Conservation (phyloP, 2,797 vertebrate species). For the Peromyscus melanophrys region DNA sequence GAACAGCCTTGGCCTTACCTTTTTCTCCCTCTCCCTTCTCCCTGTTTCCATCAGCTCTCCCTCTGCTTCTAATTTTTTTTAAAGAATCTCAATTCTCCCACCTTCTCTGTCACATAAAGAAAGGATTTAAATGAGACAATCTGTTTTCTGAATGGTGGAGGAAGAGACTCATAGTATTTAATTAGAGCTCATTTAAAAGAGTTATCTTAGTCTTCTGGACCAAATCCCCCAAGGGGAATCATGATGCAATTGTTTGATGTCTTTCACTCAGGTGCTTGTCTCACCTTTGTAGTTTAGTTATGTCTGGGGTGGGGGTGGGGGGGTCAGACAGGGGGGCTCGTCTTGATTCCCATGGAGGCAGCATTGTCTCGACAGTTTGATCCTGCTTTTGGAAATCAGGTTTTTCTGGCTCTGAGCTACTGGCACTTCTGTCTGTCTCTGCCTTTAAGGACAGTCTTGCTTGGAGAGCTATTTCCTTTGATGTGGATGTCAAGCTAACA, state of each 20-base stretch:
- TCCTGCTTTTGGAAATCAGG: conserved; percentile 73
- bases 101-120: conserved; percentile 37
- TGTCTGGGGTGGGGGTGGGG: conserved; percentile 42
- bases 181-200: conserved; percentile 77
- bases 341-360: conserved; percentile 65
- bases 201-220: conserved; percentile 69
- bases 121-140: conserved; percentile 52
- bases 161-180: conserved; percentile 56
- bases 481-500: conserved; percentile 70
- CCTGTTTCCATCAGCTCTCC: neutral
- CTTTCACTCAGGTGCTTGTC: conserved; percentile 60
- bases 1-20: neutral
- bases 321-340: conserved; percentile 40
- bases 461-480: conserved; percentile 69
- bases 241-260: conserved; percentile 75
- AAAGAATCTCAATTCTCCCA: conserved; percentile 39
- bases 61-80: conserved; percentile 44
- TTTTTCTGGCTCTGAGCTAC: conserved; percentile 72
- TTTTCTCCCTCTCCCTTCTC: neutral
- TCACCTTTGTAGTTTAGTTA: conserved; percentile 65
- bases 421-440: conserved; percentile 64
- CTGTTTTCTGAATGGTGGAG: conserved; percentile 62
- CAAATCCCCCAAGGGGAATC: conserved; percentile 69
- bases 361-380: conserved; percentile 64
- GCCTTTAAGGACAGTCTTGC: conserved; percentile 66